Evolutionary conservation across 1,140 invertebrate species (phyloP).

Genomic region (Bicyclus anynana): DNA sequence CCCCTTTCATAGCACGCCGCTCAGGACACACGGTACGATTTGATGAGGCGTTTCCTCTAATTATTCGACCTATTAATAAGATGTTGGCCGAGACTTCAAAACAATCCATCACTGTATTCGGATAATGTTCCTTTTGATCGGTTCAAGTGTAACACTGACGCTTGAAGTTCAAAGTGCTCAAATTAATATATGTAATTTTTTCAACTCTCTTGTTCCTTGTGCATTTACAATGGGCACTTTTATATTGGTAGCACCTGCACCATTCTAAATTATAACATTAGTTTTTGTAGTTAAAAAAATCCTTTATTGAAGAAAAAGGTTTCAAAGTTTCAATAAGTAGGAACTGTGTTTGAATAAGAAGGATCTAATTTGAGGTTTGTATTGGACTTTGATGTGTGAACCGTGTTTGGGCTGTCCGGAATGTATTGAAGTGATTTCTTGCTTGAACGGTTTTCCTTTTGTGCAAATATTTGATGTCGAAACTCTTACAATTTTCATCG

Average conservation of each 20-base stretch:
- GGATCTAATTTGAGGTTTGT: slow-evolving; percentile 50
- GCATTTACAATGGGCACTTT: background rate
- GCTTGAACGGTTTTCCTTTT: slow-evolving; percentile 57
- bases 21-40: slow-evolving; percentile 41
- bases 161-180: slow-evolving; percentile 9
- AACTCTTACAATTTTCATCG: slow-evolving; percentile 49
- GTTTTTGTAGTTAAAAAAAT: too few relatives aligned
- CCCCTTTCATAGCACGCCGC: slow-evolving; percentile 56
- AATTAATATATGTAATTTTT: background rate
- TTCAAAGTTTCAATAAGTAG: slow-evolving; percentile 1
- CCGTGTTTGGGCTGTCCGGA: slow-evolving; percentile 53
- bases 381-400: slow-evolving; percentile 65
- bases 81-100: slow-evolving; percentile 39
- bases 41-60: slow-evolving; percentile 73
- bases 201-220: background rate
- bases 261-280: too few relatives aligned
- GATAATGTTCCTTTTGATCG: slow-evolving; percentile 35
- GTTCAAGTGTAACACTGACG: slow-evolving; percentile 16
- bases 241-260: too few relatives aligned
- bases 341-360: background rate
- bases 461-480: slow-evolving; percentile 62
- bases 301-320: background rate
- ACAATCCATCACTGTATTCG: slow-evolving; percentile 50
- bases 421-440: slow-evolving; percentile 70
- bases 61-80: slow-evolving; percentile 72